Base-by-base conservation (phyloP, 2,888 invertebrate genomes). In the Barypeithes pellucidus region DNA sequence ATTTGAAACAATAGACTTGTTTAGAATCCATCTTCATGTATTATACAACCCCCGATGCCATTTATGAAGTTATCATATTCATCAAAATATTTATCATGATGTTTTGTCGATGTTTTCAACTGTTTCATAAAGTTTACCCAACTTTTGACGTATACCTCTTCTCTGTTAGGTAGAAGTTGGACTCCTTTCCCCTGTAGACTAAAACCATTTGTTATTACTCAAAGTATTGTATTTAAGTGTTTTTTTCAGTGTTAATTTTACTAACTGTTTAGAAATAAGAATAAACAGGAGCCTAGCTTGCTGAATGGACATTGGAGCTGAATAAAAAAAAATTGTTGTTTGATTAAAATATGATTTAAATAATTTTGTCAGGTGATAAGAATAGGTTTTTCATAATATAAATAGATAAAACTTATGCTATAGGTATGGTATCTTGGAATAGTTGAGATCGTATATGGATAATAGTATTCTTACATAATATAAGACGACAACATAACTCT, bases 161-260 rank as follows among this genome's bases (percentile, higher is more conserved):
- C 16, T 33, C 54, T 57, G 33, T 57, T 57, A 57, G 54, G 9
- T 57, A 57, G 54, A 57, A 57, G 29, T 57, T 57, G 33, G 11
- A 33, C 50, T 50, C 50, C 33, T 33, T 57, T 57, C 16, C 52
- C 7, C 54, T 8, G 54, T 57, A 57, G 54, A 33, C 24, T 29
- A 11, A n/a, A 22, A 50, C n/a, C n/a, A 50, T 50, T 24, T 50
- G 50, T n/a, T 50, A 3, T 50, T 24, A 18, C 11, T 47, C 20
- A 18, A 20, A 22, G 24, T 50, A n/a, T 50, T 50, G 50, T 50
- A 24, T 50, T 47, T 50, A 12, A 16, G n/a, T 50, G 50, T 50
- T 50, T 24, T n/a, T 8, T 50, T 50, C 12, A 50, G 50, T 50
- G 50, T 50, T 50, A 50, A 50, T 50, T 50, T 22, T 50, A 14